Conservation (phyloP, 1,140 invertebrate species). For the Potamilus streckersoni region DNA sequence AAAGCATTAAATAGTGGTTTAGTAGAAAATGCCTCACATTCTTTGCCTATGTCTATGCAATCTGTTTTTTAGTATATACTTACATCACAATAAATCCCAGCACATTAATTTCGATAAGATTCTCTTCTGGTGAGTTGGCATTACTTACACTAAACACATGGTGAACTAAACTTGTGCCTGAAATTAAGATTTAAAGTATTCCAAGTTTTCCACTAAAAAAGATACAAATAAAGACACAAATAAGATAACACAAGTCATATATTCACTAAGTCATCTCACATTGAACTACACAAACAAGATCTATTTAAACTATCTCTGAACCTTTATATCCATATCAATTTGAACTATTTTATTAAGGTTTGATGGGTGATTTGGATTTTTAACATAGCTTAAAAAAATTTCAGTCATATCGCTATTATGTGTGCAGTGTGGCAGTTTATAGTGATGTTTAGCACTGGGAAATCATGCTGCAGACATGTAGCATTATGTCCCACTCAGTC, state of each 20-base stretch:
- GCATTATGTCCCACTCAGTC: too few species aligned
- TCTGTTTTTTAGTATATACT: slow-evolving; percentile 68
- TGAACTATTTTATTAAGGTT: too few species aligned
- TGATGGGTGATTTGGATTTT: too few species aligned
- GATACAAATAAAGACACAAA: background rate
- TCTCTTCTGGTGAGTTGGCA: slow-evolving; percentile 77
- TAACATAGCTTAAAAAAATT: too few species aligned
- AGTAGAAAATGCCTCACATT: background rate
- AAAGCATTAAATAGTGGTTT: background rate
- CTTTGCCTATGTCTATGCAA: too few species aligned
- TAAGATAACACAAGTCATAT: too few species aligned
- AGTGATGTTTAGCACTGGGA: too few species aligned
- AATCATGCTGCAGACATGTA: too few species aligned
- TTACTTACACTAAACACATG: slow-evolving; percentile 86
- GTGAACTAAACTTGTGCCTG: slow-evolving; percentile 78
- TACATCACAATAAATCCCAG: slow-evolving; percentile 95
- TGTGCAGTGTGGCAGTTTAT: too few species aligned
- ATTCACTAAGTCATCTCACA: background rate
- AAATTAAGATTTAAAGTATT: slow-evolving; percentile 8
- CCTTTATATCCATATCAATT: background rate
- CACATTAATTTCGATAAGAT: slow-evolving; percentile 89
- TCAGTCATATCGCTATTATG: too few species aligned
- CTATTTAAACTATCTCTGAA: too few species aligned
- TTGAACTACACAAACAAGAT: background rate
- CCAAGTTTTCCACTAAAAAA: background rate